Evolutionary conservation across 2,888 invertebrate genomes (phyloP).

Genomic region (Melolontha melolontha): DNA sequence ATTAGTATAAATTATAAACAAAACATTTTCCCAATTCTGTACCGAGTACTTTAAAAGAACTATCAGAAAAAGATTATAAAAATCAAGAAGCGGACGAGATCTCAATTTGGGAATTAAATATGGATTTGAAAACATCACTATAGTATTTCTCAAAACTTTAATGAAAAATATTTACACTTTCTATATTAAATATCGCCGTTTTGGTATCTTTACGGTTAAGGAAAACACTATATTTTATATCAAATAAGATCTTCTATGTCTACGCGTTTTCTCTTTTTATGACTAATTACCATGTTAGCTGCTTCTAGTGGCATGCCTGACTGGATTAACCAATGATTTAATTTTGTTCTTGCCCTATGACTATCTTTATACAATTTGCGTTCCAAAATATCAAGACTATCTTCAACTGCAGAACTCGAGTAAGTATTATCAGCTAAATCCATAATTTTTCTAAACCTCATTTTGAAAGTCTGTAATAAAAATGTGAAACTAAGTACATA

Average conservation of each 20-base stretch:
- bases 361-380: conserved; percentile 75
- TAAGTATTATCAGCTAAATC: conserved; percentile 84
- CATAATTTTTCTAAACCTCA: conserved; percentile 82
- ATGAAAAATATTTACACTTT: no score
- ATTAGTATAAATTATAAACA: no score
- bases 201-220: not conserved
- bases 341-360: conserved; percentile 72
- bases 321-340: conserved; percentile 74
- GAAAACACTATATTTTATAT: conserved; percentile 29
- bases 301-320: conserved; percentile 76
- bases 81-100: no score
- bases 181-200: no score
- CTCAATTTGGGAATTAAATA: no score
- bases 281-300: conserved; percentile 77
- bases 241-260: conserved; percentile 56
- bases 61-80: no score
- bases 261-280: conserved; percentile 77
- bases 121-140: no score
- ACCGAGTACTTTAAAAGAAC: no score
- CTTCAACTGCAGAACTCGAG: conserved; percentile 69
- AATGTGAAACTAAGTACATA: conserved; percentile 1
- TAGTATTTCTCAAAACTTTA: no score
- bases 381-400: conserved; percentile 76
- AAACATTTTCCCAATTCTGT: no score
- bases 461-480: conserved; percentile 78